Evolutionary conservation across 1,140 invertebrate species (phyloP).

Genomic region (Bombus fervidus): DNA sequence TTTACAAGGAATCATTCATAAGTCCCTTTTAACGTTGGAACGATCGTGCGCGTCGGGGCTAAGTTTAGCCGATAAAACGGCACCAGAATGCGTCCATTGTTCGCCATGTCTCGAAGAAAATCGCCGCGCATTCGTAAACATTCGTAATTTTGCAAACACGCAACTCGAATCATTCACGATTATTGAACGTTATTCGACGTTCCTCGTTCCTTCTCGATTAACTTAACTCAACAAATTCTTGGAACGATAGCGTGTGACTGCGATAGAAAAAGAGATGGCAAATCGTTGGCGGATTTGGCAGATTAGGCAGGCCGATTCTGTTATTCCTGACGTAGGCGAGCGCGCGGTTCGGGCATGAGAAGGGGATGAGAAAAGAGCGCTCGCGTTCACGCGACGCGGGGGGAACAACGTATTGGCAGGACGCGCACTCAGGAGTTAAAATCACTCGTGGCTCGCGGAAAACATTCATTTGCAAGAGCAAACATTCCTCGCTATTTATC

Average conservation of each 20-base stretch:
- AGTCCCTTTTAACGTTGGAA: slow-evolving; percentile 34
- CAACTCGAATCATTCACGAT: neutral
- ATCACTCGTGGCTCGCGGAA: slow-evolving; percentile 55
- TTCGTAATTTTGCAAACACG: neutral
- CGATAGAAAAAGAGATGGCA: too few relatives aligned
- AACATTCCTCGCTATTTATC: slow-evolving; percentile 66
- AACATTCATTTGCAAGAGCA: slow-evolving; percentile 66
- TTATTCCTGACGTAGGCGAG: slow-evolving; percentile 10
- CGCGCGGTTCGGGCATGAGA: neutral
- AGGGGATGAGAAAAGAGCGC: slow-evolving; percentile 1
- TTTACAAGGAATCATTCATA: slow-evolving; percentile 50
- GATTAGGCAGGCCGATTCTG: slow-evolving; percentile 1
- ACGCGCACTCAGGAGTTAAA: slow-evolving; percentile 51
- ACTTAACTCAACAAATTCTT: neutral
- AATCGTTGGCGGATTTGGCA: neutral
- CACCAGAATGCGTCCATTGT: slow-evolving; percentile 42
- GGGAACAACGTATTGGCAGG: slow-evolving; percentile 19
- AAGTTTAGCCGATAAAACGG: slow-evolving; percentile 45
- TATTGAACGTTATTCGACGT: neutral
- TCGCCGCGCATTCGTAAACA: neutral
- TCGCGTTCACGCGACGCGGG: neutral
- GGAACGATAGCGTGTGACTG: neutral
- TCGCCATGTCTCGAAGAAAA: neutral
- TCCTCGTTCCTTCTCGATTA: neutral
- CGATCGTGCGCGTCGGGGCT: slow-evolving; percentile 20